Evolutionary conservation across 2,888 invertebrate species (phyloP).

Genomic region (Thereva unica): DNA sequence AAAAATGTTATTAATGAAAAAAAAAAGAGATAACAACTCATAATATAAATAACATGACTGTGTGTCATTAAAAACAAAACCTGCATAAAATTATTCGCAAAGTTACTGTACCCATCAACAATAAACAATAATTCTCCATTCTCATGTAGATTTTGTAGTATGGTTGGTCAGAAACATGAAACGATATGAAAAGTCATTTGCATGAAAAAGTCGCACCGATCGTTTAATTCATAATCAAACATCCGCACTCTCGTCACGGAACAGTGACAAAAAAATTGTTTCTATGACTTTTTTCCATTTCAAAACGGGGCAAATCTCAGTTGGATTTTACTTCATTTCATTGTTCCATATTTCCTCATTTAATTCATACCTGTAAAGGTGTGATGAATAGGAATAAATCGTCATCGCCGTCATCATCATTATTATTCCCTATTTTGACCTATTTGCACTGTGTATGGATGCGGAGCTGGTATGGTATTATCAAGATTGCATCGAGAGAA

Average conservation of each 20-base stretch:
- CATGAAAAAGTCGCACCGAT: conserved; percentile 13
- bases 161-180: conserved; percentile 25
- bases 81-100: too few species aligned
- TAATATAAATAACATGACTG: too few species aligned
- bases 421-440: conserved; percentile 7
- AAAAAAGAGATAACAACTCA: too few species aligned
- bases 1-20: too few species aligned
- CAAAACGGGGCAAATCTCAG: too few species aligned
- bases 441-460: conserved; percentile 4
- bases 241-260: conserved; percentile 24
- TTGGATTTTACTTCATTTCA: background rate
- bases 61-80: too few species aligned
- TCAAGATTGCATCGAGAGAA: conserved; percentile 21
- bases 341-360: conserved; percentile 11
- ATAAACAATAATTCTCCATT: conserved; percentile 13
- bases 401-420: conserved; percentile 25
- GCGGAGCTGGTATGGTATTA: too few species aligned
- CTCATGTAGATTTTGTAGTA: conserved; percentile 23
- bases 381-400: conserved; percentile 3
- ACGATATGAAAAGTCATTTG: conserved; percentile 22
- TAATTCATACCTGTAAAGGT: conserved; percentile 14
- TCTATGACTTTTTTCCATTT: background rate
- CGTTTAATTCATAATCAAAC: conserved; percentile 34
- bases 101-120: conserved; percentile 3
- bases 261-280: conserved; percentile 24